Percentiles rank a stretch among this genome's conserved stretches.
phyloP scores from a whole-genome alignment of 2,797 vertebrate species.

The Urosaurus nigricauda region DNA sequence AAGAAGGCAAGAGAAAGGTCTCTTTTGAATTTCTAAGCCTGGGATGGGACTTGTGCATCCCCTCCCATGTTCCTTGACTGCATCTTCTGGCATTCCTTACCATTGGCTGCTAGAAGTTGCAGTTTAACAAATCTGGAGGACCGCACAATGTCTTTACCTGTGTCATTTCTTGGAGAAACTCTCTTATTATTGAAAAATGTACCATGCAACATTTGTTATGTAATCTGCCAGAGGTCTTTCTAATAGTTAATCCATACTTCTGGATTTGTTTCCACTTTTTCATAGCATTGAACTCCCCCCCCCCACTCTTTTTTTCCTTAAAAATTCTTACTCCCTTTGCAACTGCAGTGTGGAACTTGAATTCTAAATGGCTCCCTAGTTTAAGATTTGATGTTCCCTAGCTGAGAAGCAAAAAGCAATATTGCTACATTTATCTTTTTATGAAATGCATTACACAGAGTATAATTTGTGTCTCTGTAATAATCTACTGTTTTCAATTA shows the following conservation, averaged over 20 bases:
- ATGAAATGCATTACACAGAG: slow-evolving; percentile 76
- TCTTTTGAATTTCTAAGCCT: background rate
- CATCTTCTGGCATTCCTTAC: no score
- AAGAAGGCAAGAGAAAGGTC: background rate
- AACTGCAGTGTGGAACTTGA: slow-evolving; percentile 68
- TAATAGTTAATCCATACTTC: slow-evolving; percentile 62
- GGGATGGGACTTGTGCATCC: no score
- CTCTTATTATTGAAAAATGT: slow-evolving; percentile 29
- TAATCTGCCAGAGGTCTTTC: slow-evolving; percentile 53
- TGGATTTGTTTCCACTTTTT: slow-evolving; percentile 59
- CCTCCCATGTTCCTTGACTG: no score
- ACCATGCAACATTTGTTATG: slow-evolving; percentile 37
- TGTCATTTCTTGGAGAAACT: background rate
- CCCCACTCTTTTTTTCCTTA: slow-evolving; percentile 57
- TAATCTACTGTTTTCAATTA: slow-evolving; percentile 75
- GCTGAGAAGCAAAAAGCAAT: slow-evolving; percentile 75
- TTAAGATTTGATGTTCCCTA: slow-evolving; percentile 74
- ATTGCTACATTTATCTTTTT: slow-evolving; percentile 77
- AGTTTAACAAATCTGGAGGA: no score
- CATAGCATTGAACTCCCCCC: slow-evolving; percentile 65
- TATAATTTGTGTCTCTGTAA: slow-evolving; percentile 73
- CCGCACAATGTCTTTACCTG: background rate
- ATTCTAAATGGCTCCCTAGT: slow-evolving; percentile 73
- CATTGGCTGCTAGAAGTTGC: no score
- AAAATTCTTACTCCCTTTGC: slow-evolving; percentile 72